Evolutionary conservation across 2,888 invertebrate genomes (phyloP).

Genomic region (Apocheima hispidaria): DNA sequence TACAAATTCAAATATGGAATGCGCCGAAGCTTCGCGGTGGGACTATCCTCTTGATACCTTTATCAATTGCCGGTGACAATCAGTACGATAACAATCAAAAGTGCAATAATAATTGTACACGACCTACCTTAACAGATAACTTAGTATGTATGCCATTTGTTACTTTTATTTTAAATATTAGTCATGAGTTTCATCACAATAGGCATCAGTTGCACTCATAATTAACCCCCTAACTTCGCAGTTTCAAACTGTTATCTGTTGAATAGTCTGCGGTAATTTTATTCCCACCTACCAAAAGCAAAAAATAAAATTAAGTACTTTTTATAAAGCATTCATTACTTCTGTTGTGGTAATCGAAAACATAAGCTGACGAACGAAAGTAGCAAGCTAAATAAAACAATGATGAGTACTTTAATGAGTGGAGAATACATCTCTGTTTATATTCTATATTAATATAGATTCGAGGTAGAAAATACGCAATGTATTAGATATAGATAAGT

Average conservation of each 20-base stretch:
- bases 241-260: conserved; percentile 15
- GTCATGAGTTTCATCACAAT: not conserved
- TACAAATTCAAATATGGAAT: no score
- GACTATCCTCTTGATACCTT: no score
- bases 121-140: conserved; percentile 8
- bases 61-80: no score
- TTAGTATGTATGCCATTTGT: not conserved
- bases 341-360: no score
- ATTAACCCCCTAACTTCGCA: conserved; percentile 13
- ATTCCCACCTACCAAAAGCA: not conserved
- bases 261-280: conserved; percentile 7
- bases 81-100: not conserved
- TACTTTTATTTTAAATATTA: conserved; percentile 8
- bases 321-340: not conserved
- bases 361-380: not conserved
- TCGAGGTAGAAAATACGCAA: not conserved
- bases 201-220: conserved; percentile 11
- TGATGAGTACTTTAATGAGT: not conserved
- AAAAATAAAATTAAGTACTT: not conserved
- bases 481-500: not conserved
- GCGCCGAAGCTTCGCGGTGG: no score
- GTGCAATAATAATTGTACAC: not conserved
- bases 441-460: not conserved
- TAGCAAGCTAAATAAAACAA: not conserved
- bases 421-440: not conserved